Conservation (phyloP, 2,888 invertebrate species). For the Pristionchus arcanus region DNA sequence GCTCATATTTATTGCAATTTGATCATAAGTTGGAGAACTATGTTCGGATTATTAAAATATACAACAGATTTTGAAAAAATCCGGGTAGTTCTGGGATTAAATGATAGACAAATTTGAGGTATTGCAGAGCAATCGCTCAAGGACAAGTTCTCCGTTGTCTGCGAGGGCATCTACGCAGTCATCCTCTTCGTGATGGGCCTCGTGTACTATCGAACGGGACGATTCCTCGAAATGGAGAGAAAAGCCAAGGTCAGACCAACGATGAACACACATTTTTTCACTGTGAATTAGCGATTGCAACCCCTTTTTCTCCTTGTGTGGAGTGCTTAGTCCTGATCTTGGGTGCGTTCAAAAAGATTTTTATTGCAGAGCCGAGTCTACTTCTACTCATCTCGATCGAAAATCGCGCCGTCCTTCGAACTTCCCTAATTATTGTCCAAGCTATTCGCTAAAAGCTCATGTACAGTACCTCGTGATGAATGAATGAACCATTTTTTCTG, state of each 20-base stretch:
- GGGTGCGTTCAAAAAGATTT: too few species aligned
- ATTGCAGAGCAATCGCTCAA: conserved; percentile 18
- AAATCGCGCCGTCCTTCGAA: not conserved
- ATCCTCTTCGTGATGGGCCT: not conserved
- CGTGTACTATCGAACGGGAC: not conserved
- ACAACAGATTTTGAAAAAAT: not conserved
- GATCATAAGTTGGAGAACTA: too few species aligned
- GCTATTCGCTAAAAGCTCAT: conserved; percentile 2
- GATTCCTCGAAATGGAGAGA: conserved; percentile 24
- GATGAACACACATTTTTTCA: too few species aligned
- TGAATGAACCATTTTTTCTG: conserved; percentile 21
- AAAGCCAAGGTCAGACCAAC: conserved; percentile 25
- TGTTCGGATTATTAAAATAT: not conserved
- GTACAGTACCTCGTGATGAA: conserved; percentile 16
- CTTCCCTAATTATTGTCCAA: not conserved
- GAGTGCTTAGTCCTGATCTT: too few species aligned
- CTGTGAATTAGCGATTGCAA: too few species aligned
- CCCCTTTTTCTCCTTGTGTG: too few species aligned
- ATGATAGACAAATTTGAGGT: not conserved
- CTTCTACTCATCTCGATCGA: conserved; percentile 38
- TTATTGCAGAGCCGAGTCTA: conserved; percentile 3
- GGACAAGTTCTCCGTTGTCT: conserved; percentile 9
- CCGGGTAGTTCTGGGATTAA: not conserved
- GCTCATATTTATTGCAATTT: too few species aligned
- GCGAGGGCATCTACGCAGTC: not conserved